These are phyloP conservation scores for Xanthia togata DNA, from an alignment of 2,888 invertebrate species.

Conservation along the genomic window DNA sequence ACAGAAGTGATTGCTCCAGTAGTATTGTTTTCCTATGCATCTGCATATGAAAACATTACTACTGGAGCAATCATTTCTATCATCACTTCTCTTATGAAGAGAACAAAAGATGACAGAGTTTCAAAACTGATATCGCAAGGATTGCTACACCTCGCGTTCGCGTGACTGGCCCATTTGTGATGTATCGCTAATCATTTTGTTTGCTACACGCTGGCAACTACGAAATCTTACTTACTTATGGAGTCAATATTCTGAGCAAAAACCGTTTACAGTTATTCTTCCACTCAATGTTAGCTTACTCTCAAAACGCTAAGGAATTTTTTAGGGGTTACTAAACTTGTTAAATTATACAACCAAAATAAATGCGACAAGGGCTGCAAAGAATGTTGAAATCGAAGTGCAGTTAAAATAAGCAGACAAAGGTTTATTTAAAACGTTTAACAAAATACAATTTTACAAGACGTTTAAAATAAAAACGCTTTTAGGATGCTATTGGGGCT, in stretches of 20 bases:
- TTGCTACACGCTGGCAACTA: slow-evolving; percentile 70
- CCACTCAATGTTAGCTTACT: slow-evolving; percentile 48
- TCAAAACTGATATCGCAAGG: slow-evolving; percentile 62
- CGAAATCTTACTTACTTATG: slow-evolving; percentile 58
- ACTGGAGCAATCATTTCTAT: too few relatives aligned
- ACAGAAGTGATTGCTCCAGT: slow-evolving; percentile 19
- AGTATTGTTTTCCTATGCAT: slow-evolving; percentile 44
- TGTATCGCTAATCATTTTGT: slow-evolving; percentile 81
- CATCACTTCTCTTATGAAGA: too few relatives aligned
- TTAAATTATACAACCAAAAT: slow-evolving; percentile 18
- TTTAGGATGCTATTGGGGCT: too few relatives aligned
- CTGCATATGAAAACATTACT: too few relatives aligned
- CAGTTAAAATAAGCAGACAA: not conserved
- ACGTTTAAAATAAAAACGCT: too few relatives aligned
- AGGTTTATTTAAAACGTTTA: not conserved
- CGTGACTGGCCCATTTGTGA: slow-evolving; percentile 79
- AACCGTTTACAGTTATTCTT: slow-evolving; percentile 44
- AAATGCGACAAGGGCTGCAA: not conserved
- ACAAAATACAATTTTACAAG: not conserved
- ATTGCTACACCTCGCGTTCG: slow-evolving; percentile 76
- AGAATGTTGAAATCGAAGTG: not conserved
- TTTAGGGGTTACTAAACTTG: not conserved
- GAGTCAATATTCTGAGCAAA: slow-evolving; percentile 45
- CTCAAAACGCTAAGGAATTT: slow-evolving; percentile 30
- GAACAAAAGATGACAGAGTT: slow-evolving; percentile 69